These are phyloP conservation scores for Cygnus buccinator DNA, from an alignment of 2,113 vertebrate genomes.

Conservation along the genomic window DNA sequence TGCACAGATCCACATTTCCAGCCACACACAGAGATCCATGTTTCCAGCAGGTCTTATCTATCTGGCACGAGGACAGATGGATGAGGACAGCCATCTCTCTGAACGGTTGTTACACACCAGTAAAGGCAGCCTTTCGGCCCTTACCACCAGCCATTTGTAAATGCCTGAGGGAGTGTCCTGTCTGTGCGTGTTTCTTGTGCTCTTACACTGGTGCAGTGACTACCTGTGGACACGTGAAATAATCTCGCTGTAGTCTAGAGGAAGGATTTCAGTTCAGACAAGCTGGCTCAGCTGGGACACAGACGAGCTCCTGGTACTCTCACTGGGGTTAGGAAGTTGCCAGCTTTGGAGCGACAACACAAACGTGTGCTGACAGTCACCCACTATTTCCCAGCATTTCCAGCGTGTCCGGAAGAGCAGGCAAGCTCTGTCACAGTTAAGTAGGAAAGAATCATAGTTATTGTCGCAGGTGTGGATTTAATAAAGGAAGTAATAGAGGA, in stretches of 20 bases:
- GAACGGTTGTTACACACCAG: too few relatives aligned
- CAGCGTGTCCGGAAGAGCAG: background rate
- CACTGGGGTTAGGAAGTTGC: background rate
- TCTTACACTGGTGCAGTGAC: accelerated
- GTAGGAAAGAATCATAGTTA: background rate
- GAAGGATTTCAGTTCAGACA: background rate
- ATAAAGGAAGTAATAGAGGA: background rate
- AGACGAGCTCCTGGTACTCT: background rate
- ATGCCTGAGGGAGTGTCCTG: background rate
- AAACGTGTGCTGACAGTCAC: background rate
- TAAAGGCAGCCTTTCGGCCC: background rate
- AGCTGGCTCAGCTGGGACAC: background rate
- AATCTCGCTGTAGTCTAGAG: background rate
- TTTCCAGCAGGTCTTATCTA: background rate
- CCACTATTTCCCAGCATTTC: background rate
- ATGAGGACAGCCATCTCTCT: background rate
- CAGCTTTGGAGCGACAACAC: background rate
- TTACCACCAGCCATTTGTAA: background rate
- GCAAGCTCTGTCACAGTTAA: background rate
- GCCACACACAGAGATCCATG: background rate
- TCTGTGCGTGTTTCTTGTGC: background rate
- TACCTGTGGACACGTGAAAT: background rate
- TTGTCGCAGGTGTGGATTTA: background rate
- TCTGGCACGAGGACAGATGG: background rate
- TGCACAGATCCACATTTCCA: background rate